phyloP scores from a whole-genome alignment of 2,888 invertebrate genomes.

The Escarpia spicata region DNA sequence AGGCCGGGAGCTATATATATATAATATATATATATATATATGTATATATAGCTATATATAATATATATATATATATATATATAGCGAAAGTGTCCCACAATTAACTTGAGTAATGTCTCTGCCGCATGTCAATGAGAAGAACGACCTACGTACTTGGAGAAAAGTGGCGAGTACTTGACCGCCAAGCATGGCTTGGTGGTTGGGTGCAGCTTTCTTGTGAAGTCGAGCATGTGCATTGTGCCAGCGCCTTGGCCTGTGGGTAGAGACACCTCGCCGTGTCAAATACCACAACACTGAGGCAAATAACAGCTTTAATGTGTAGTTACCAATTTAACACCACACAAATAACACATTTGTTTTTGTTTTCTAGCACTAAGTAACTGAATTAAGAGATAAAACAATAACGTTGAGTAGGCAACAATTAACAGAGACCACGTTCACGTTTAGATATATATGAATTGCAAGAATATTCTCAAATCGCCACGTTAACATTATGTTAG shows the following conservation, averaged over 20 bases:
- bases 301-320: too few species aligned
- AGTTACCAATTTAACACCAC: too few species aligned
- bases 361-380: too few species aligned
- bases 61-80: background rate
- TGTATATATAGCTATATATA: background rate
- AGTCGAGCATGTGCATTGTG: background rate
- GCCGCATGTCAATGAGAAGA: background rate
- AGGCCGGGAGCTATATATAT: background rate
- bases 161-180: background rate
- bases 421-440: too few species aligned
- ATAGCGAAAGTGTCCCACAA: background rate
- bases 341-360: too few species aligned
- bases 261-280: background rate
- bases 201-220: background rate
- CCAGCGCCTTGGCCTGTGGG: background rate
- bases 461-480: too few species aligned
- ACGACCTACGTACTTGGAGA: background rate
- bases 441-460: too few species aligned
- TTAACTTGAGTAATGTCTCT: background rate
- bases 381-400: too few species aligned
- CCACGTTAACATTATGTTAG: too few species aligned
- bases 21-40: background rate
- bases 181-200: background rate
- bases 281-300: too few species aligned
- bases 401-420: too few species aligned